Base-by-base conservation (phyloP, 2,888 invertebrate genomes). In the Nineta flava region DNA sequence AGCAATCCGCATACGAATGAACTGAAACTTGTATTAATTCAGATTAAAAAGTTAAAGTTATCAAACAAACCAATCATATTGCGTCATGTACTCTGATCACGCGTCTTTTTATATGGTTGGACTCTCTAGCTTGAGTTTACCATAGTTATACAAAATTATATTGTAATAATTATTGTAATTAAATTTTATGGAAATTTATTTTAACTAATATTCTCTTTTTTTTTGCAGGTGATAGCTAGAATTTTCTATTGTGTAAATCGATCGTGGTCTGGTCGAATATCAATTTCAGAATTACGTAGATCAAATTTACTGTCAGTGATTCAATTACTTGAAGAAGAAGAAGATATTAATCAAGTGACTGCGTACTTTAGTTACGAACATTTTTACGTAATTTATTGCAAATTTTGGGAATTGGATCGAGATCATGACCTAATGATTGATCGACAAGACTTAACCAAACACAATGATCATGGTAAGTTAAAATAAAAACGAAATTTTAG, bases 381-480 rank as follows among this genome's bases (percentile, higher is more conserved):
- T 73, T 99, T 99, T 72, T 99, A 99, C 73, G 99, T 99, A 53
- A 96, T 99, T 66, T 99, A 99, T 69, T 99, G 99, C 75, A 99
- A 99, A 70, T 99, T 99, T 72, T 99, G 99, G 99, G 99, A 99
- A 70, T 71, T 99, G 64, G 99, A 99, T 69, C 80, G 88, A 55
- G 99, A 99, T 72, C 99, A 99, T 68, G 97, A 99, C 72, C 74
- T 99, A 58, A 87, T 87, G 62, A 96, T 99, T 59, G 92, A 88
- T 70, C 90, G 86, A 65, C 83, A 86, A 59, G 97, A 99, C 70
- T 76, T 99, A 52, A 86, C 88, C 38, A 76, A 91, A 61, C 96
- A 99, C 68, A 93, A 93, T 62, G 95, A 97, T 68, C 92, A 94
- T 65, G 92, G 93, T 92, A 68, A 73, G 69, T 57, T 9, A 2